phyloP scores from a whole-genome alignment of 1,140 invertebrate species.

The Cheumatopsyche charites region DNA sequence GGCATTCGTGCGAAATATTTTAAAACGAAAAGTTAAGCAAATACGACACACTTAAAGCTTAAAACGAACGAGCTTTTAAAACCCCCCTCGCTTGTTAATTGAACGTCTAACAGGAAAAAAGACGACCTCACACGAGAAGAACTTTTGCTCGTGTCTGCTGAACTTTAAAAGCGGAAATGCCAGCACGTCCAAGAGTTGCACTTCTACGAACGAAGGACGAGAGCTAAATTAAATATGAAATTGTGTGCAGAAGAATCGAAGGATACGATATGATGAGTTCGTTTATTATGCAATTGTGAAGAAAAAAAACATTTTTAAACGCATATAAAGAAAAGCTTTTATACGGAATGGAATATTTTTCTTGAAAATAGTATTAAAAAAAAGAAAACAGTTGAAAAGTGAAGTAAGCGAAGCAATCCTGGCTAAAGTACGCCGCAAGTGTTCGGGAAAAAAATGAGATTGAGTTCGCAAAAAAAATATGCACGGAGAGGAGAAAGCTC shows the following conservation, averaged over 20 bases:
- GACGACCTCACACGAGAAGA: background rate
- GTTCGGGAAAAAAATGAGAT: slow-evolving; percentile 9
- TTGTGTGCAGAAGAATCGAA: background rate
- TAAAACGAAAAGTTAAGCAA: slow-evolving; percentile 2
- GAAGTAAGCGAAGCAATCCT: slow-evolving; percentile 7
- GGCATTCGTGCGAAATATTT: background rate
- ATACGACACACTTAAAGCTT: slow-evolving; percentile 14
- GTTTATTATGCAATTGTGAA: too few species aligned
- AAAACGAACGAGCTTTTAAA: slow-evolving; percentile 14
- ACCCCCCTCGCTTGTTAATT: slow-evolving; percentile 19
- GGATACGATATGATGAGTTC: too few species aligned
- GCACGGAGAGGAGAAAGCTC: background rate
- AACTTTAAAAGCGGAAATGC: slow-evolving; percentile 23
- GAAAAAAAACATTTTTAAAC: too few species aligned
- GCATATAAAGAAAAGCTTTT: too few species aligned
- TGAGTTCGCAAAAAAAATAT: slow-evolving; percentile 7
- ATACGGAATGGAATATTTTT: background rate
- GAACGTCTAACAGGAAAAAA: slow-evolving; percentile 30
- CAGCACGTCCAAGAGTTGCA: slow-evolving; percentile 4
- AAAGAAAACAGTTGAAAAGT: background rate
- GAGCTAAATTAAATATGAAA: background rate
- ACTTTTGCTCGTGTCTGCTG: slow-evolving; percentile 17
- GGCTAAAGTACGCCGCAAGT: background rate
- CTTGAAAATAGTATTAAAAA: background rate
- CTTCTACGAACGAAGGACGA: background rate